These are phyloP conservation scores for Adela reaumurella DNA, from an alignment of 2,888 invertebrate genomes.

Conservation along the genomic window DNA sequence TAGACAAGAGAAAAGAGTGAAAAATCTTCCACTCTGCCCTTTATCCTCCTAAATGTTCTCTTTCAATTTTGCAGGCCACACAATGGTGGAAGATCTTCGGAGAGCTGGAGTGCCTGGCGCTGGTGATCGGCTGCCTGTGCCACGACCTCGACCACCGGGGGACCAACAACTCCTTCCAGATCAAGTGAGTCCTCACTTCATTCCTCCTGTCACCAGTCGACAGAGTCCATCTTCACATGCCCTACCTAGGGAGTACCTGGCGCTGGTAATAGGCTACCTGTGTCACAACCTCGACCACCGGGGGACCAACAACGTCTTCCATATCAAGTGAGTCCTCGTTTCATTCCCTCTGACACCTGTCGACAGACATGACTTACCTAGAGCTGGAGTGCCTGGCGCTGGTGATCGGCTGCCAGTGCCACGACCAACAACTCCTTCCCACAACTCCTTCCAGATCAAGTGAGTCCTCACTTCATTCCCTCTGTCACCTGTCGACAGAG, in stretches of 20 bases:
- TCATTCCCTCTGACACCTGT: too few species aligned
- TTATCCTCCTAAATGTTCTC: too few species aligned
- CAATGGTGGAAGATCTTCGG: slow-evolving; percentile 93
- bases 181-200: slow-evolving; percentile 70
- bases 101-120: slow-evolving; percentile 85
- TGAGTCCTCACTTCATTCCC: slow-evolving; percentile 53
- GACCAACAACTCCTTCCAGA: slow-evolving; percentile 96
- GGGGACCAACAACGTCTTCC: slow-evolving; percentile 96
- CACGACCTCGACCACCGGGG: slow-evolving; percentile 95
- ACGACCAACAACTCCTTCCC: slow-evolving; percentile 92
- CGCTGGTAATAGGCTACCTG: slow-evolving; percentile 87
- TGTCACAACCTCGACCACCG: slow-evolving; percentile 95
- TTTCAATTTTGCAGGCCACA: slow-evolving; percentile 78
- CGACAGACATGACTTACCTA: too few species aligned
- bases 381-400: slow-evolving; percentile 67
- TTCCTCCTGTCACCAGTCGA: too few species aligned
- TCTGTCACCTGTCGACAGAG: too few species aligned
- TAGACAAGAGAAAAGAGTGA: too few species aligned
- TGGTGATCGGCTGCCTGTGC: slow-evolving; percentile 90
- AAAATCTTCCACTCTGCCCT: too few species aligned
- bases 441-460: slow-evolving; percentile 97
- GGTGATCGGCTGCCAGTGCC: slow-evolving; percentile 90
- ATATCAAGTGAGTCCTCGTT: slow-evolving; percentile 75
- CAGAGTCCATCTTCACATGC: too few species aligned
- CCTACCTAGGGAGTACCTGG: slow-evolving; percentile 87